Base-by-base conservation (phyloP, 1,140 invertebrate genomes). In the Helicoverpa zea region DNA sequence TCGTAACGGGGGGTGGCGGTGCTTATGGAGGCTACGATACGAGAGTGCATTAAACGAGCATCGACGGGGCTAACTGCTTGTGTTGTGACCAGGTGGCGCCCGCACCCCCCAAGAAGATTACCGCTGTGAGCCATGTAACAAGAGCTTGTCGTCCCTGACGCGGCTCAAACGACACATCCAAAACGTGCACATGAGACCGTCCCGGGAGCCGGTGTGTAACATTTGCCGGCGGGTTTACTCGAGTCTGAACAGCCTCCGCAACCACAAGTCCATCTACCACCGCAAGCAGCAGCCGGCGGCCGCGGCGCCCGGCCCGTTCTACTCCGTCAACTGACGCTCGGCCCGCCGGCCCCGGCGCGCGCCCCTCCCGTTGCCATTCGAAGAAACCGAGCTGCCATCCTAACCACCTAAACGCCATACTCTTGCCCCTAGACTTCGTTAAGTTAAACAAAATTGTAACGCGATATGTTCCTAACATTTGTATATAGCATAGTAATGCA, bases 231-330 rank as follows among this genome's bases (percentile, higher is more conserved):
- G 97, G 89, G 97, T 98, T 86, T 98, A 98, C 96, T 98, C 97
- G 95, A 98, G 97, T 91, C 96, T 98, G 88, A 98, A 98, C 96
- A 98, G 97, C 91, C 96, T 98, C 83, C 96, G 98, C 88, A 98
- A 98, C 96, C 98, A 98, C 96, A 98, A 98, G 96, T 98, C 97
- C 94, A 98, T 98, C 96, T 98, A 98, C 94, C 98, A 98, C 95
- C 96, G 97, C 90, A 97, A 97, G 91, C 96, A 96, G 92, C 96
- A 95, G 84, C 86, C 90, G 87, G 91, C 93, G 81, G 82, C 88
- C 85, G 90, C 79, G 73, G 70, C 84, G 86, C 88, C 94, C 76
- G 92, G 70, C 87, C 95, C 88, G 85, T 96, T 88, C 93, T 95
- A 82, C 95, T 95, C 88, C 84, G 95, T 95, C 95, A 96, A 91